A percentile compares a stretch with the other conserved stretches of the same genome.
Conservation (phyloP, 2,797 vertebrate genomes). For the Odontamblyopus lacepedii region DNA sequence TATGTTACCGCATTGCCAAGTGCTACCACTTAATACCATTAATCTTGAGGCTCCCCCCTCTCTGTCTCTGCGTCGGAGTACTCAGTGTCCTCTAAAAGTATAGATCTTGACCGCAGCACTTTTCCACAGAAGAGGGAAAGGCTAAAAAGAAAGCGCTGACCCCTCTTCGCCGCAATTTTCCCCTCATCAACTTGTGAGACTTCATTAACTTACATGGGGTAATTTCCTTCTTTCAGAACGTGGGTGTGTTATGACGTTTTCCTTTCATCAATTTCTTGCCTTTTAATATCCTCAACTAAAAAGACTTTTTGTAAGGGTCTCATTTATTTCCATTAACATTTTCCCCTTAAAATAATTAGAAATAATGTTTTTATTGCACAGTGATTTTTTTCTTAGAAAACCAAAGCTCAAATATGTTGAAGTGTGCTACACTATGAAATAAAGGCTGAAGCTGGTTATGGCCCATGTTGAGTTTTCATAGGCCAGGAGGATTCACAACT, state of each 20-base stretch:
- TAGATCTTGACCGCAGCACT: slow-evolving; percentile 78
- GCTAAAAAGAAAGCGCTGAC: slow-evolving; percentile 81
- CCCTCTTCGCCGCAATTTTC: slow-evolving; percentile 79
- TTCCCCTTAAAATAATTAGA: not conserved
- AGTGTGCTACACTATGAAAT: not conserved
- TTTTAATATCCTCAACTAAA: slow-evolving; percentile 1
- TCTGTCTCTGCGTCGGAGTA: slow-evolving; percentile 65
- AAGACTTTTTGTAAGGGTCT: not conserved
- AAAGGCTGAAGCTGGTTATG: not conserved
- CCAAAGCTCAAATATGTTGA: not conserved
- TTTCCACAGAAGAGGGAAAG: slow-evolving; percentile 76
- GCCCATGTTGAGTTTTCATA: not conserved
- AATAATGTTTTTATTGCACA: not conserved
- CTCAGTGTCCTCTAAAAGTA: slow-evolving; percentile 78
- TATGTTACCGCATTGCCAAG: slow-evolving; percentile 75
- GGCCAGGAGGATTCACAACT: slow-evolving; percentile 22
- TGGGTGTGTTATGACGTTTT: slow-evolving; percentile 39
- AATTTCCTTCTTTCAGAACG: slow-evolving; percentile 70
- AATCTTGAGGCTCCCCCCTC: slow-evolving; percentile 51
- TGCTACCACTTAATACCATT: slow-evolving; percentile 78
- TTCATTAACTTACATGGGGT: slow-evolving; percentile 81
- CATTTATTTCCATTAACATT: slow-evolving; percentile 4
- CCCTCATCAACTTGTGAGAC: slow-evolving; percentile 79
- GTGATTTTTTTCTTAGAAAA: not conserved
- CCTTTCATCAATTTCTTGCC: slow-evolving; percentile 17